Conservation (phyloP, 2,888 invertebrate genomes). For the Drosophila ezoana region DNA sequence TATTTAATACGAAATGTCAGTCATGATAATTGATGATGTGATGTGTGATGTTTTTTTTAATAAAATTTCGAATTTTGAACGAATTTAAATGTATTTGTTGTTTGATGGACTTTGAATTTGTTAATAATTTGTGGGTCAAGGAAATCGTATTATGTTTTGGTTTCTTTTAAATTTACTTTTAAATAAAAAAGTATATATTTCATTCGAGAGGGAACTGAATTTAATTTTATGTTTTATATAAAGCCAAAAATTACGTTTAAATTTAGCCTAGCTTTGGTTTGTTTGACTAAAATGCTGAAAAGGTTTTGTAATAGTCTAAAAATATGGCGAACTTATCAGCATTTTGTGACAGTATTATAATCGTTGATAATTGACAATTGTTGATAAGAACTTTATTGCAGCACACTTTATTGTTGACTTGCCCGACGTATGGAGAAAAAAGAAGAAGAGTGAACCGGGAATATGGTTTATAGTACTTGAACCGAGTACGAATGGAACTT, state of each 20-base stretch:
- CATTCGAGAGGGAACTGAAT: too few species aligned
- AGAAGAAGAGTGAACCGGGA: neutral
- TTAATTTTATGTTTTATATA: too few species aligned
- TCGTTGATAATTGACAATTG: slow-evolving; percentile 39
- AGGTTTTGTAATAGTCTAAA: slow-evolving; percentile 21
- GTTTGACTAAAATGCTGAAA: neutral
- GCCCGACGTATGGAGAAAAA: neutral
- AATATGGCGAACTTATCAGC: slow-evolving; percentile 34
- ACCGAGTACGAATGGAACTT: neutral
- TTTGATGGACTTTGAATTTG: neutral
- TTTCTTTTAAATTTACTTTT: too few species aligned
- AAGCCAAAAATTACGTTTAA: neutral
- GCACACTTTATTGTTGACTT: neutral
- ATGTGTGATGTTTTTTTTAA: neutral
- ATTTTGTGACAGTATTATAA: slow-evolving; percentile 25
- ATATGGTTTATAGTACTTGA: neutral
- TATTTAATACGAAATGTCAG: neutral
- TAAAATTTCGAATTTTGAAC: neutral
- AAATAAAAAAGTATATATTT: neutral
- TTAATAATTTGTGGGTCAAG: neutral
- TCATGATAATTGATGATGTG: neutral
- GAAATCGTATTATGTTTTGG: neutral
- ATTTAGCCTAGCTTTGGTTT: neutral
- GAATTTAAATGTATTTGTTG: neutral
- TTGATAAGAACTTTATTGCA: slow-evolving; percentile 30